Evolutionary conservation across 2,797 vertebrate species (phyloP).

Genomic region (Nothura maculosa): DNA sequence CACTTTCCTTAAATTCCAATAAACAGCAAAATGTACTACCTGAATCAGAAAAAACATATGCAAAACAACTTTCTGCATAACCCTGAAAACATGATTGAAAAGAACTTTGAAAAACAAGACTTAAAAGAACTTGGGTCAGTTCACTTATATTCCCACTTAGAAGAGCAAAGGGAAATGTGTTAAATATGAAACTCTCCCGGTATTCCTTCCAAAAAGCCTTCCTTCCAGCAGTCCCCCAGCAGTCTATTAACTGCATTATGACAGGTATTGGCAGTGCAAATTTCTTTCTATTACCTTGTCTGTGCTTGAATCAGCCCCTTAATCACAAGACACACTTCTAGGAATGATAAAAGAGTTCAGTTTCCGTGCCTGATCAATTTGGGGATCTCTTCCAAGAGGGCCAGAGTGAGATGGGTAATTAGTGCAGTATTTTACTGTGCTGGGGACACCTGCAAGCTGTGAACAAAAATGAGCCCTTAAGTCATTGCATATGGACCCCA

Average conservation of each 20-base stretch:
- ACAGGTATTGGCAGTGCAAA: neutral
- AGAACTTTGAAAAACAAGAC: neutral
- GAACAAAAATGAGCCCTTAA: neutral
- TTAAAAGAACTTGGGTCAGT: neutral
- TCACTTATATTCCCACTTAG: neutral
- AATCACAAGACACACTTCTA: neutral
- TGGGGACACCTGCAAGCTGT: neutral
- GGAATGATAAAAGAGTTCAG: constrained; percentile 1
- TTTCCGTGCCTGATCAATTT: neutral
- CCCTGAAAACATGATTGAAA: neutral
- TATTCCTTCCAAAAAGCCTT: neutral
- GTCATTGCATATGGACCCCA: neutral
- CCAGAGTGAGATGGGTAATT: neutral
- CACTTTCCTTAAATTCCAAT: neutral
- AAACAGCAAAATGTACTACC: neutral
- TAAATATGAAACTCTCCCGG: neutral
- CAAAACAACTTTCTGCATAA: neutral
- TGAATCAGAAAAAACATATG: neutral
- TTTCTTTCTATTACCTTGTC: constrained; percentile 6
- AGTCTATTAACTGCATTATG: neutral
- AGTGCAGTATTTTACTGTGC: neutral
- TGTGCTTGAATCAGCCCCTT: neutral
- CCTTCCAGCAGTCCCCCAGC: neutral
- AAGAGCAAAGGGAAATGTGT: neutral
- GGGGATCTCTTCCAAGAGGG: neutral